Conservation (phyloP, 1,140 invertebrate genomes). For the Fopius arisanus region DNA sequence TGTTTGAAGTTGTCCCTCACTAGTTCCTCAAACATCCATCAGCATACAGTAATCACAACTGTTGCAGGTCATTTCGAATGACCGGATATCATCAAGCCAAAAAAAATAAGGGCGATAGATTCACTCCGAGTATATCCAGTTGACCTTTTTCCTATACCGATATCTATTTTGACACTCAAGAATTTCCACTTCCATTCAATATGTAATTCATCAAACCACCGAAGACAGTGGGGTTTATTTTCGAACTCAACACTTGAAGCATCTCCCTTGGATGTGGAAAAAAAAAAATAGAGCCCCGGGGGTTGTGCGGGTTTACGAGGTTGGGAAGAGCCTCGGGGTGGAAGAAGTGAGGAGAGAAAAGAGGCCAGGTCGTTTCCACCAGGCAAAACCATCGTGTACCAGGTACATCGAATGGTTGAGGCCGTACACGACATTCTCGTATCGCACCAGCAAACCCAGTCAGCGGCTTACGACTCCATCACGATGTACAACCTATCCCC, state of each 20-base stretch:
- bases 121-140: too few relatives aligned
- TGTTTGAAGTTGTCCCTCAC: background rate
- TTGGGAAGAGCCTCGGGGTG: background rate
- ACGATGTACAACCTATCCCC: background rate
- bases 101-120: too few relatives aligned
- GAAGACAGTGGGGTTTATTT: background rate
- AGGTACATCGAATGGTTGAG: slow-evolving; percentile 33
- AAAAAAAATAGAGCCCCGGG: background rate
- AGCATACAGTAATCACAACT: too few relatives aligned
- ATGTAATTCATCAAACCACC: background rate
- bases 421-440: slow-evolving; percentile 18
- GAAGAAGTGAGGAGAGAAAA: slow-evolving; percentile 5
- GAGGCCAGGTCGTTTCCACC: slow-evolving; percentile 27
- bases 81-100: too few relatives aligned
- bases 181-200: background rate
- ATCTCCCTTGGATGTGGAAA: background rate
- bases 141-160: too few relatives aligned
- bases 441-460: slow-evolving; percentile 2
- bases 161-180: background rate
- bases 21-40: background rate
- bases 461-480: slow-evolving; percentile 15
- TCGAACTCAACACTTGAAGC: background rate
- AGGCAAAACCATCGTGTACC: slow-evolving; percentile 41
- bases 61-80: background rate
- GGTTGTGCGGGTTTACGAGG: background rate